phyloP scores from a whole-genome alignment of 64 coral and sea anemone genomes.

The Pocillopora verrucosa region DNA sequence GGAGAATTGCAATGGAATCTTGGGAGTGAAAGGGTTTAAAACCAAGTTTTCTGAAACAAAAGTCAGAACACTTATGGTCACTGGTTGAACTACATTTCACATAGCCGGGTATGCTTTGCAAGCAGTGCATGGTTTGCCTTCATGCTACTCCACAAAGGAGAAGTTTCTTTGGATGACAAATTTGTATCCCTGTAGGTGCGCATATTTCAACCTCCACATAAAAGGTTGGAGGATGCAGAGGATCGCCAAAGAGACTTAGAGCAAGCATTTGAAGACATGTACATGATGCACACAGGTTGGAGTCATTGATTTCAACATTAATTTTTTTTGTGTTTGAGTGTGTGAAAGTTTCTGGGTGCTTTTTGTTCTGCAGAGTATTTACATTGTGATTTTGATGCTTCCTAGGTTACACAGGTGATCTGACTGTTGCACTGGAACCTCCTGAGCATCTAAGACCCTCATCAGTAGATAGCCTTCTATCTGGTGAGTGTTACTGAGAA shows the following conservation, averaged over 20 bases:
- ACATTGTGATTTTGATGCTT: not conserved
- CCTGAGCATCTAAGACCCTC: slow-evolving; percentile 10
- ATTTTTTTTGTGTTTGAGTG: too few relatives aligned
- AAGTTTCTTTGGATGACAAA: not conserved
- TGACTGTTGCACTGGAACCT: slow-evolving; percentile 68
- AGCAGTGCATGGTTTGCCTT: too few relatives aligned
- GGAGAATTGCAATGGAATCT: too few relatives aligned
- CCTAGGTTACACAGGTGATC: slow-evolving; percentile 77
- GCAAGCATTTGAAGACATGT: slow-evolving; percentile 98
- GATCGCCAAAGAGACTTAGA: slow-evolving; percentile 89
- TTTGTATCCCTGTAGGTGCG: slow-evolving; percentile 54
- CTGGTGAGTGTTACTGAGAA: not conserved
- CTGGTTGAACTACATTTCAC: too few relatives aligned
- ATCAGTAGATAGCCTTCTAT: slow-evolving; percentile 3
- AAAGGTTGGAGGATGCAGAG: slow-evolving; percentile 90
- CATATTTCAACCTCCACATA: slow-evolving; percentile 95
- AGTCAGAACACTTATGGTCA: too few relatives aligned
- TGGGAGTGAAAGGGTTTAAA: too few relatives aligned
- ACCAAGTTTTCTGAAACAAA: too few relatives aligned
- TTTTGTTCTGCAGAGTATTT: too few relatives aligned
- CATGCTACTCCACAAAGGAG: not conserved
- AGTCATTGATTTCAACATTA: not conserved
- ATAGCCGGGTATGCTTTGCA: too few relatives aligned
- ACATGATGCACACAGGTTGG: slow-evolving; percentile 96
- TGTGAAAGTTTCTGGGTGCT: too few relatives aligned